Conservation (phyloP, 2,797 vertebrate species). For the Paramormyrops hopkinsi region DNA sequence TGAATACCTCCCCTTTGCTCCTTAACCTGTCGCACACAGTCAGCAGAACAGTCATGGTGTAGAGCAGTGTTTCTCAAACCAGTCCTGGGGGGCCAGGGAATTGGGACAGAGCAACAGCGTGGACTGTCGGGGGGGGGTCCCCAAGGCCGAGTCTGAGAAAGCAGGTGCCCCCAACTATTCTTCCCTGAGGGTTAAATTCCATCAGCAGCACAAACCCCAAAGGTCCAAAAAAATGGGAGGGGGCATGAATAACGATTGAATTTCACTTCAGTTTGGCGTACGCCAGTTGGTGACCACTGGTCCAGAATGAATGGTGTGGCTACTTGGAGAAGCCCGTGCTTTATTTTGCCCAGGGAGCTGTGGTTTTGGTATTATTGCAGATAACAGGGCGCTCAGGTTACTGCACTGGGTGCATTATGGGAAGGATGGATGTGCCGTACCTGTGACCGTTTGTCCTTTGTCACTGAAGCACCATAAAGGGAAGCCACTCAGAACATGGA, state of each 20-base stretch:
- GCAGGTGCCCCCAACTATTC: not conserved
- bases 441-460: not conserved
- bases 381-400: not conserved
- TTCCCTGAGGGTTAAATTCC: not conserved
- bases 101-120: not conserved
- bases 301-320: not conserved
- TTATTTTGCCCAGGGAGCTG: not conserved
- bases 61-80: not conserved
- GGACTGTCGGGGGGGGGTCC: not conserved
- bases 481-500: not conserved
- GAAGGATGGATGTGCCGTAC: not conserved
- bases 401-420: not conserved
- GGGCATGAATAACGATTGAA: not conserved
- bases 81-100: not conserved
- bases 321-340: not conserved
- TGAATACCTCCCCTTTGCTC: conserved; percentile 33
- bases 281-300: not conserved
- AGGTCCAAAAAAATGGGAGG: not conserved
- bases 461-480: not conserved
- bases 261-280: not conserved
- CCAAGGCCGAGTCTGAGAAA: not conserved
- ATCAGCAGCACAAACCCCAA: not conserved
- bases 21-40: not conserved
- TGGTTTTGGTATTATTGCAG: not conserved
- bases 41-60: not conserved